Conservation (phyloP, 2,113 vertebrate genomes). For the Taxidea taxus region DNA sequence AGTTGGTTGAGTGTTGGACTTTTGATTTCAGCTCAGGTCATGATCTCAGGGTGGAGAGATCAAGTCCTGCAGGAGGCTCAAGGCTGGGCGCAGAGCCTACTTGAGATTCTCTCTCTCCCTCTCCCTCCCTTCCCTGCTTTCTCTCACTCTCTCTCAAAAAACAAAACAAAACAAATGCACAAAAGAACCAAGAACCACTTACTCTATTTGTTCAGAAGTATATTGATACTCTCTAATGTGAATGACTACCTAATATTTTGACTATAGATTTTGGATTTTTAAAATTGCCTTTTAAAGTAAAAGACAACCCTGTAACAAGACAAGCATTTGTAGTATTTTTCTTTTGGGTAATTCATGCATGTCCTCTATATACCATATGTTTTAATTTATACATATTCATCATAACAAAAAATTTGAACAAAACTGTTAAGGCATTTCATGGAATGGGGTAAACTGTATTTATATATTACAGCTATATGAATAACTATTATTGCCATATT, state of each 20-base stretch:
- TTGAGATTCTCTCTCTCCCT: neutral
- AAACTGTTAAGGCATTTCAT: constrained; percentile 1
- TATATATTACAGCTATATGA: neutral
- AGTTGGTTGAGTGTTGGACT: neutral
- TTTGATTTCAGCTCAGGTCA: neutral
- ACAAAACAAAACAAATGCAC: neutral
- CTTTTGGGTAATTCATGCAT: neutral
- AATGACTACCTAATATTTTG: neutral
- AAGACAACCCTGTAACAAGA: neutral
- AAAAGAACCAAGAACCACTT: neutral
- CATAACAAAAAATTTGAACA: neutral
- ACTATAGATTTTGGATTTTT: constrained; percentile 3
- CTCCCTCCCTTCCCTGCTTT: neutral
- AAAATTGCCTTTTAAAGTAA: neutral
- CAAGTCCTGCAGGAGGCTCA: neutral
- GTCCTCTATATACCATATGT: neutral
- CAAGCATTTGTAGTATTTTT: neutral
- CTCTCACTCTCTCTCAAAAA: neutral
- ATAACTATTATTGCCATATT: neutral
- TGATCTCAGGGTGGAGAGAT: neutral
- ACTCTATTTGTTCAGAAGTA: neutral
- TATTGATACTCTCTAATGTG: neutral
- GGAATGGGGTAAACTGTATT: neutral
- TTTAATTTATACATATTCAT: constrained; percentile 19
- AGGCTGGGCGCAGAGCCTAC: neutral